Evolutionary conservation across 1,140 invertebrate species (phyloP).

Genomic region (Camponotus vicinus): DNA sequence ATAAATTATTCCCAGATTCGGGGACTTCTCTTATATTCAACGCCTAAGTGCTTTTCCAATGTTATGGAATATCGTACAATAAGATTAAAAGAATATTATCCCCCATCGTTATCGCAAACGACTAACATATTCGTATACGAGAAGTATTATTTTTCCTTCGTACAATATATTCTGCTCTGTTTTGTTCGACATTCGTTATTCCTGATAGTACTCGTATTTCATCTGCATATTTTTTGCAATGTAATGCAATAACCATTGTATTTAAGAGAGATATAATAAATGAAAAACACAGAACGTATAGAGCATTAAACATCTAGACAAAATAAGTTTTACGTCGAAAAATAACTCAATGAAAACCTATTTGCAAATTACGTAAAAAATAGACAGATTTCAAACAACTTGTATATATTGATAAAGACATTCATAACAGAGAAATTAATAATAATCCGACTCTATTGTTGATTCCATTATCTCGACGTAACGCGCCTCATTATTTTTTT

Average conservation of each 20-base stretch:
- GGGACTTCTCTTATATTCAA: conserved; percentile 33
- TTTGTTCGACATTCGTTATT: conserved; percentile 18
- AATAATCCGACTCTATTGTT: neutral
- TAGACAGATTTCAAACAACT: too few species aligned
- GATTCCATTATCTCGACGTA: conserved; percentile 15
- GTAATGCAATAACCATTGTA: conserved; percentile 15
- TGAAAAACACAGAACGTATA: neutral
- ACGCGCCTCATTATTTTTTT: neutral
- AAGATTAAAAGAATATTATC: conserved; percentile 46
- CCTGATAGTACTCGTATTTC: conserved; percentile 36
- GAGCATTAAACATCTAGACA: neutral
- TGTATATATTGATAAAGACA: neutral
- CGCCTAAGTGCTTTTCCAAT: conserved; percentile 7
- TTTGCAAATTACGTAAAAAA: neutral
- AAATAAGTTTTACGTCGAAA: conserved; percentile 2
- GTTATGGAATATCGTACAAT: neutral
- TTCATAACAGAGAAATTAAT: neutral
- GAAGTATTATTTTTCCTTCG: conserved; percentile 30
- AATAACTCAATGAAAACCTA: neutral
- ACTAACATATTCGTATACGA: conserved; percentile 3
- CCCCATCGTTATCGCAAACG: conserved; percentile 20
- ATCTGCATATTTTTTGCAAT: conserved; percentile 32
- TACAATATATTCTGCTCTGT: neutral
- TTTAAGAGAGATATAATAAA: conserved; percentile 1
- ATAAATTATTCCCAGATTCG: conserved; percentile 57